These are phyloP conservation scores for Aplysina aerophoba DNA, from an alignment of 37 sponge, comb jelly and placozoan species.

Conservation along the genomic window DNA sequence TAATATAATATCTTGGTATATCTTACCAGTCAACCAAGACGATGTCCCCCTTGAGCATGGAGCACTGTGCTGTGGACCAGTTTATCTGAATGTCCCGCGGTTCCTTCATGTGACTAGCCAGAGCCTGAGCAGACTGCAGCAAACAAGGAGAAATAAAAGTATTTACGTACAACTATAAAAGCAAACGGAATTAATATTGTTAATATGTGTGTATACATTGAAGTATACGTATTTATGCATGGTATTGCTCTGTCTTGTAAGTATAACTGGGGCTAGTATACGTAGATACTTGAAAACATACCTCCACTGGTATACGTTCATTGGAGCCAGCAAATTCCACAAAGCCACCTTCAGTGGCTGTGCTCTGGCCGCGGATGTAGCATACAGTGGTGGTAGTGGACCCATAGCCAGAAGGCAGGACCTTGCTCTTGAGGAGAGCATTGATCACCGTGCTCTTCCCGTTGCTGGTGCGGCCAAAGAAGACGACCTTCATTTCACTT, in stretches of 20 bases:
- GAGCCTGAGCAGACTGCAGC: constrained; percentile 55
- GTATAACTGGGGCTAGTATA: too few species aligned
- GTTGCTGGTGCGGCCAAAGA: constrained; percentile 97
- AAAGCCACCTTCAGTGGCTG: background rate
- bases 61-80: constrained; percentile 88
- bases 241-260: background rate
- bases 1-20: background rate
- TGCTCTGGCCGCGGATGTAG: constrained; percentile 10
- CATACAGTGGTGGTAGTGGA: constrained; percentile 94
- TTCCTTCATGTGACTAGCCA: constrained; percentile 84
- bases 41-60: constrained; percentile 84
- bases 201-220: too few species aligned
- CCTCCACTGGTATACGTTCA: too few species aligned
- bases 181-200: too few species aligned
- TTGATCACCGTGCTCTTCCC: constrained; percentile 98
- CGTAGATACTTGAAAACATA: background rate
- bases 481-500: constrained; percentile 94
- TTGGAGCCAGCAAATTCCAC: background rate
- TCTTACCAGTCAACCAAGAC: constrained; percentile 90
- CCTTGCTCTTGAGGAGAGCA: constrained; percentile 85
- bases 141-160: background rate
- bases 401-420: constrained; percentile 91
- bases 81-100: constrained; percentile 72
- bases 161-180: background rate
- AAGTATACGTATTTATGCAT: background rate